phyloP scores from a whole-genome alignment of 2,113 vertebrate species.

The Oxyura jamaicensis region DNA sequence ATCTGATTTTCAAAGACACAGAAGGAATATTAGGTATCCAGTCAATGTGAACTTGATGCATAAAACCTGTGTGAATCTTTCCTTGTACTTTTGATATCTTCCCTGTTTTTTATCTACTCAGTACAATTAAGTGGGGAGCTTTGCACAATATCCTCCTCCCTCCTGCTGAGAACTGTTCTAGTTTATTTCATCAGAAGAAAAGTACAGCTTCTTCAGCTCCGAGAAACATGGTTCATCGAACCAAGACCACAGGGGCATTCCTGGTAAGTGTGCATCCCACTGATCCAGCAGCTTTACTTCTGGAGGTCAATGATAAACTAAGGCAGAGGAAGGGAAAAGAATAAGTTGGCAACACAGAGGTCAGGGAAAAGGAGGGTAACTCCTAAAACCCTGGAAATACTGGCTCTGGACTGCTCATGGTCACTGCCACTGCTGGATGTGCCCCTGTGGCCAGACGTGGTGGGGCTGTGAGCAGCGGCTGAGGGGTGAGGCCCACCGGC shows the following conservation, averaged over 20 bases:
- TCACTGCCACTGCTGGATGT: rapidly evolving
- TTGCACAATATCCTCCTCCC: not conserved
- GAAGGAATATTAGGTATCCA: not conserved
- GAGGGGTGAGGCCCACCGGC: rapidly evolving
- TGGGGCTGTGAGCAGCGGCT: not conserved
- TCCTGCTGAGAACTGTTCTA: not conserved
- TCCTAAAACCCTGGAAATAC: not conserved
- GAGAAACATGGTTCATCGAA: not conserved
- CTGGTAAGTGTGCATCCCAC: not conserved
- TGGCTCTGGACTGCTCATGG: not conserved
- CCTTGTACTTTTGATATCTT: not conserved
- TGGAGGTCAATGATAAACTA: not conserved
- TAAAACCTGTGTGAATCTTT: not conserved
- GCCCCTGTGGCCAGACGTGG: not conserved
- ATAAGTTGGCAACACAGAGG: not conserved
- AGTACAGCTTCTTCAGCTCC: not conserved
- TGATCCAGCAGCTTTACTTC: not conserved
- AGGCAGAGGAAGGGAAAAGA: not conserved
- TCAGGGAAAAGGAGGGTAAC: not conserved
- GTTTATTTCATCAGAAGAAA: not conserved
- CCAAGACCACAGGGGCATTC: rapidly evolving
- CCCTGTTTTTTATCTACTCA: not conserved
- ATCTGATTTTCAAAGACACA: not conserved
- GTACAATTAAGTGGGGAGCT: not conserved
- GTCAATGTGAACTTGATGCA: not conserved